phyloP scores from a whole-genome alignment of 1,140 invertebrate species.

The Oppia nitens region DNA sequence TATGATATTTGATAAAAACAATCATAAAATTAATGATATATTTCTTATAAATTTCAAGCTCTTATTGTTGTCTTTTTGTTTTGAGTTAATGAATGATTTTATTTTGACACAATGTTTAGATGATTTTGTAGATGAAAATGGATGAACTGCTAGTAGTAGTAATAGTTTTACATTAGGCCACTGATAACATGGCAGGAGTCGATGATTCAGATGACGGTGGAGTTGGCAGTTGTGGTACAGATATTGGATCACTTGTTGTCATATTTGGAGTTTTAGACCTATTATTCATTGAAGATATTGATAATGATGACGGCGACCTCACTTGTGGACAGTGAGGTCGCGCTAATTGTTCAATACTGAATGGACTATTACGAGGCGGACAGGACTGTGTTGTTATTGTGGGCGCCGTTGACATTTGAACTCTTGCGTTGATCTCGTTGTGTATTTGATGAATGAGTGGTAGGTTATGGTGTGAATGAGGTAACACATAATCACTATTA shows the following conservation, averaged over 20 bases:
- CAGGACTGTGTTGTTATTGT: neutral
- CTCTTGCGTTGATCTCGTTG: neutral
- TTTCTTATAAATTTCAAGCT: too few species aligned
- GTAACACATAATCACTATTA: neutral
- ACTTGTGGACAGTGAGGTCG: slow-evolving; percentile 17
- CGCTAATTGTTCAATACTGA: slow-evolving; percentile 21
- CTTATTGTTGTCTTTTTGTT: too few species aligned
- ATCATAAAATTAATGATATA: too few species aligned
- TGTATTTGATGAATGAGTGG: neutral
- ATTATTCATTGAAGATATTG: neutral
- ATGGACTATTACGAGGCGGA: slow-evolving; percentile 15
- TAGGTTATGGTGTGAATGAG: neutral
- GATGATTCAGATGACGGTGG: slow-evolving; percentile 17
- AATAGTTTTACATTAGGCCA: neutral
- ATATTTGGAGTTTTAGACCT: neutral
- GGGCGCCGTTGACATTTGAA: neutral
- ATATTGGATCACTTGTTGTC: neutral
- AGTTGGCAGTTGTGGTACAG: slow-evolving; percentile 11
- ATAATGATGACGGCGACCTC: neutral
- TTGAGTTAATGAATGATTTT: too few species aligned
- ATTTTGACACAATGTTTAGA: too few species aligned
- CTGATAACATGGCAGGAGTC: slow-evolving; percentile 9
- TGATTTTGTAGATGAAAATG: too few species aligned
- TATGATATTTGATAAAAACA: too few species aligned
- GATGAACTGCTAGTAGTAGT: too few species aligned